Percentiles rank a stretch among this genome's conserved stretches.
phyloP scores from a whole-genome alignment of 2,113 vertebrate genomes.

The Nipponia nippon region DNA sequence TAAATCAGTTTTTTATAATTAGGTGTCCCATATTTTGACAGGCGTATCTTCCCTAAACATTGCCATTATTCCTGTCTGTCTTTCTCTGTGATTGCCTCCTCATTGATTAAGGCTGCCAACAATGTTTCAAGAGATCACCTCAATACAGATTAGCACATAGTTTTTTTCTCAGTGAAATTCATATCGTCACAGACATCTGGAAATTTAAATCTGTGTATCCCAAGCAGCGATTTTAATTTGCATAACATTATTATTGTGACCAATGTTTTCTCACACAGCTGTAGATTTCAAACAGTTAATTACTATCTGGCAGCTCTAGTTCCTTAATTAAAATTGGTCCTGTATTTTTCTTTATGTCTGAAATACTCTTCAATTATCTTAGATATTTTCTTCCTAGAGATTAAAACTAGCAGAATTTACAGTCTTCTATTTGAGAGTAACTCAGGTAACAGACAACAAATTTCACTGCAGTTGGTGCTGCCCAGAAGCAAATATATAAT shows the following conservation, averaged over 20 bases:
- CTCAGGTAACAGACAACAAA: neutral
- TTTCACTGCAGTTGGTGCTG: neutral
- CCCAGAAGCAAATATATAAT: neutral
- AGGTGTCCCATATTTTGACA: neutral
- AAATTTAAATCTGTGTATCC: neutral
- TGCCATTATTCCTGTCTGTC: neutral
- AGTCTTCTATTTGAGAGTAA: neutral
- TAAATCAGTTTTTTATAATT: neutral
- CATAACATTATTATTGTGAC: neutral
- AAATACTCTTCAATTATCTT: neutral
- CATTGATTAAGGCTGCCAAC: neutral
- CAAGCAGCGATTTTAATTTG: slow-evolving; percentile 15
- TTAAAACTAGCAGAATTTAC: neutral
- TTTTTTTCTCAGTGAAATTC: neutral
- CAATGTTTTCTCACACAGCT: neutral
- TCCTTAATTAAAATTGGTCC: neutral
- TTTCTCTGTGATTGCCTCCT: neutral
- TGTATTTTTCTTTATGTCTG: neutral
- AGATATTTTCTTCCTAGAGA: neutral
- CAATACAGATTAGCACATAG: neutral
- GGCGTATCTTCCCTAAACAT: neutral
- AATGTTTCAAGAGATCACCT: neutral
- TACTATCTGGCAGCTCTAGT: neutral
- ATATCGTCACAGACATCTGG: neutral
- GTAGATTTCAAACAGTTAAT: neutral